Evolutionary conservation across 2,797 vertebrate species (phyloP), one percentile per base, ranked within the genome.

Genomic region (Megalops cyprinoides): DNA sequence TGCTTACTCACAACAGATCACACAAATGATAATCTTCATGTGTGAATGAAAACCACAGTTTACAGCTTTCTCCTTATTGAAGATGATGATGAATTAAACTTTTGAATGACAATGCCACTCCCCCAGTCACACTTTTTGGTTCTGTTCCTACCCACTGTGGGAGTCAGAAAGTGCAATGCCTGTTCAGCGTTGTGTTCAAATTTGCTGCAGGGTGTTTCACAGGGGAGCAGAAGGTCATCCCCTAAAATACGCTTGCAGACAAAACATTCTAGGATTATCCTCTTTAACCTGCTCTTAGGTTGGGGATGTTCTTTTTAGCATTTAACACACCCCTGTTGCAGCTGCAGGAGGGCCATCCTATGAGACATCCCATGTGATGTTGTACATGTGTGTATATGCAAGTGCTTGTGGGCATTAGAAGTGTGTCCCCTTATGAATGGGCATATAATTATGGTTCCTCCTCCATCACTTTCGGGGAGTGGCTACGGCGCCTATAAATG

Each of bases 101-200:
- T 87, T 81, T 90, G 87, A 87, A 90, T 85, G 84, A 81, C 85
- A 74, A 82, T 76, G n/a, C 81, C 62, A 87, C 74, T 86, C 83
- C 84, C 79, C 83, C 90, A 89, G 88, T 88, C 83, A 82, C 79
- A 58, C 76, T 87, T 82, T 82, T 88, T 84, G 58, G 60, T 86
- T 89, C 82, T 44, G 87, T 88, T 89, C 91, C 90, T 86, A 89
- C 82, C 87, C 87, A 86, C 87, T 83, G 80, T 71, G 82, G 89
- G 87, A 89, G 83, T 73, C 83, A 83, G 84, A 85, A 91, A 86
- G 84, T 18, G 44, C 77, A 86, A 80, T 82, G 81, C 77, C 79
- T 10, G 15, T 83, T 87, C 69, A 83, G 80, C 80, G 79, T 51
- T n/a, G 80, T 49, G 55, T 34, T 23, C 20, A 44, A 31, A 12